Base-by-base conservation (phyloP, 2,888 invertebrate species). In the Iphiclides podalirius region DNA sequence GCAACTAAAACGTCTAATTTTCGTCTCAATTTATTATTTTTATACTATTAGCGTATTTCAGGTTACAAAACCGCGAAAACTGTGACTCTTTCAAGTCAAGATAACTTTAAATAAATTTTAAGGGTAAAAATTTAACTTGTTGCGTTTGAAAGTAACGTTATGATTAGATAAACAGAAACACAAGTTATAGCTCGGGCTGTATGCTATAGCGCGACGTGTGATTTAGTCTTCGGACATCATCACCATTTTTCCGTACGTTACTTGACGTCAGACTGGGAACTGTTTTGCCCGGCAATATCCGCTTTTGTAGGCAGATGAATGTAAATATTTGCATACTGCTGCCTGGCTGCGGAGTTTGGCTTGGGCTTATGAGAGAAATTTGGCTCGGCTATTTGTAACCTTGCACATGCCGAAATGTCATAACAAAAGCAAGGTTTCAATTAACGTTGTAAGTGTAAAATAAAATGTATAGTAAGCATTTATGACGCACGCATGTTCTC, bases 251-350 rank as follows among this genome's bases (percentile, higher is more conserved):
- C 50, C 54, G 53, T 47, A 17, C 40, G 42, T 16, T 44, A 53
- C 42, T 48, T 79, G 80, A 82, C 80, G 81, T 81, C 79, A 79
- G 68, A 60, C 60, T 6, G 59, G 52, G 59, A 68, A 68, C 68
- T 74, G 75, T 77, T 83, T 73, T 66, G 67, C 68, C 64, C 70
- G 64, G 61, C 64, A 66, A 68, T 63, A 68, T 63, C 64, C 67
- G 70, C 68, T 63, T 67, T 64, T 69, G 66, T 64, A 66, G 67
- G 66, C 68, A 67, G 64, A 44, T 35, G 39, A 49, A 67, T 58
- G 72, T 79, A 78, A 78, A 79, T 72, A 78, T 75, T 72, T 67
- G 64, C 67, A 63, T 72, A 70, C 69, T 68, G 67, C 61, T 66
- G 63, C 61, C 31, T 66, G 63, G 60, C 31, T 60, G 41, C 54